Evolutionary conservation across 2,797 vertebrate genomes (phyloP), one percentile per base, ranked within the genome.

Genomic region (Acipenser transmontanus): DNA sequence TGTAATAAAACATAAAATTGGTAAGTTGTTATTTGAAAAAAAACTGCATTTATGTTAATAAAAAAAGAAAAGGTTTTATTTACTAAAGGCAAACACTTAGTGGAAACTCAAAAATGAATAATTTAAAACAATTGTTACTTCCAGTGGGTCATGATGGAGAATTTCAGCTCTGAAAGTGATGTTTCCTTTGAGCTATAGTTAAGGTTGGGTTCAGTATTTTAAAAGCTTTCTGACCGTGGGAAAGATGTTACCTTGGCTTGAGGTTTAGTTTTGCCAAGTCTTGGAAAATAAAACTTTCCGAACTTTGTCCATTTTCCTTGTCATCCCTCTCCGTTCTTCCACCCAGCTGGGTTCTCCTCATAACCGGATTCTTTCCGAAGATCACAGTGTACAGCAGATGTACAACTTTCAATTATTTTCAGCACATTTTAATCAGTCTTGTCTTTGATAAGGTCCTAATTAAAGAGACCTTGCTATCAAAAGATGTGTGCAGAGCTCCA

Each of bases 201-300:
- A 89, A 88, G 86, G 84, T 77, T 87, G 74, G 65, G 11, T 70
- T 67, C 17, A 34, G 49, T 69, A 66, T 63, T 65, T 11, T 0
- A 64, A 50, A 3, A 49, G 70, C 70, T 14, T 64, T 71, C 68
- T 12, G 72, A 78, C 62, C 83, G 81, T 91, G 90, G 87, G 90
- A 91, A 92, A 85, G 78, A 74, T 1, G n/a, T 76, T 85, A 80
- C 87, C 82, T 88, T 88, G 87, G 76, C 72, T 72, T 47, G 66
- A 0, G 61, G 68, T 75, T 70, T 72, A 66, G 72, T 76, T 71
- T 67, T 79, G 71, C 70, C 76, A 80, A 83, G 73, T 72, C 13
- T 70, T 70, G 74, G 47, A 63, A 71, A 49, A 67, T 51, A 67
- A 74, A 64, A 57, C 76, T 84, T 80, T 80, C 78, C 77, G 83